phyloP scores from a whole-genome alignment of 2,888 invertebrate genomes.

The Lycocerus yunnanus region DNA sequence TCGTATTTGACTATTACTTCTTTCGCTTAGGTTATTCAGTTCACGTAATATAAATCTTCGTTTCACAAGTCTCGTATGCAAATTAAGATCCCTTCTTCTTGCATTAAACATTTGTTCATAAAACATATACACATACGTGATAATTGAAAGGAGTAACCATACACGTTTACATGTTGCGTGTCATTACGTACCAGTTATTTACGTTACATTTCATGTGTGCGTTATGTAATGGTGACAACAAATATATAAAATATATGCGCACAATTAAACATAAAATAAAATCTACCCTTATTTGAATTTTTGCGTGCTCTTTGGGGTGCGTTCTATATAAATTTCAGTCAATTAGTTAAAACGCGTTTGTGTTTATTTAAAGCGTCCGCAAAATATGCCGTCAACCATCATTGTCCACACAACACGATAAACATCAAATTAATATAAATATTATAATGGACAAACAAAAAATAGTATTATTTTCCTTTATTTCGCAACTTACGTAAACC shows the following conservation, averaged over 20 bases:
- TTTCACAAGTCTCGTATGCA: background rate
- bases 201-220: constrained; percentile 10
- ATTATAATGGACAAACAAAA: background rate
- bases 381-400: background rate
- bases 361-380: background rate
- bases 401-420: background rate
- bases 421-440: background rate
- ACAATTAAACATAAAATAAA: background rate
- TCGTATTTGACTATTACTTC: background rate
- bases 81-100: background rate
- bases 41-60: background rate
- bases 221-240: constrained; percentile 7
- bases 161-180: constrained; percentile 6
- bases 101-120: constrained; percentile 9
- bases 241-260: constrained; percentile 1
- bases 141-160: constrained; percentile 17
- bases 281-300: background rate
- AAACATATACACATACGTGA: constrained; percentile 7
- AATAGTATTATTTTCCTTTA: background rate
- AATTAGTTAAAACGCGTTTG: background rate
- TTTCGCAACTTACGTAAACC: background rate
- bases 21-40: background rate
- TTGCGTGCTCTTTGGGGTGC: background rate
- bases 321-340: background rate
- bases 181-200: background rate